Evolutionary conservation across 2,888 invertebrate genomes (phyloP), one percentile per base, ranked within the genome.

Genomic region (Agonum fuliginosum): DNA sequence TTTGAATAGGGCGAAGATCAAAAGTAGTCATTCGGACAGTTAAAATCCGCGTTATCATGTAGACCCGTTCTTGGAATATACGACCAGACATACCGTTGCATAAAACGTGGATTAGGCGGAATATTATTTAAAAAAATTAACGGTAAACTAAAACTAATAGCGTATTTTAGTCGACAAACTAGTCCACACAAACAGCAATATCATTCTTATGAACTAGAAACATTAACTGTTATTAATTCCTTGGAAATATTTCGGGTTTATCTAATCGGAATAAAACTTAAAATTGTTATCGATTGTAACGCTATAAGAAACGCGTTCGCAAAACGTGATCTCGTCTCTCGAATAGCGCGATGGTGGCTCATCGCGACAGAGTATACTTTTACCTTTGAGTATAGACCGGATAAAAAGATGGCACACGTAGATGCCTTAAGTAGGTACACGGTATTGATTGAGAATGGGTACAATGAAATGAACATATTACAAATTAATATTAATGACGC

Each of bases 191-290:
- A 87, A 79, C 71, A 75, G 12, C 83, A 81, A 34, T 85, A 84
- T 41, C 83, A 83, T 27, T 83, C 83, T 0, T 84, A 83, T 27
- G 86, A 87, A 37, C 74, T 84, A 17, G 84, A 86, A 75, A 82
- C 81, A 1, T 79, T 86, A 8, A 85, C 85, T 0, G 82, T 86
- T 0, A 83, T 86, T 0, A 82, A 80, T 65, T 80, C 82, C 6
- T 48, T 86, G 1, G 74, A 81, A 10, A 82, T 83, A 74, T 86
- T 85, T 78, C 79, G 84, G 12, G 79, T 78, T 4, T 84, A 83
- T 46, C 46, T 83, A 0, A 78, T 80, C 17, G 81, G 81, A 1
- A 51, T 73, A n/a, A 41, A 54, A 0, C 82, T 84, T 65, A 81
- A 74, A 10, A 80, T 84, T 0, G 67, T 81, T 1, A 83, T 83